A percentile compares a stretch with the other conserved stretches of the same genome.
phyloP scores from a whole-genome alignment of 2,888 invertebrate genomes.

The Arctia plantaginis region DNA sequence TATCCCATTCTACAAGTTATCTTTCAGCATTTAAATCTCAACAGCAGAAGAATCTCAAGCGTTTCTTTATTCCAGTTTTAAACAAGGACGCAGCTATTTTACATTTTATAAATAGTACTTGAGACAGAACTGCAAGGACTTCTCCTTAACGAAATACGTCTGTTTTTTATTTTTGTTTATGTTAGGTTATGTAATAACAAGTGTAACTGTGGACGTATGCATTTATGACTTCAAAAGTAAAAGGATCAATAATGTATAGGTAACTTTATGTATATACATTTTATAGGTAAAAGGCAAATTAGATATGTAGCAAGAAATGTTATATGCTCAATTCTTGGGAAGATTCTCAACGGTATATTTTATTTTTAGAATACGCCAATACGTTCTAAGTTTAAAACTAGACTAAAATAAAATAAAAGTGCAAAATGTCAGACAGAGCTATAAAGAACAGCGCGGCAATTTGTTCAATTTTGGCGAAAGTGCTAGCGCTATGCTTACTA shows the following conservation, averaged over 20 bases:
- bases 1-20: neutral
- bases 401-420: neutral
- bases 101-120: conserved; percentile 23
- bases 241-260: neutral
- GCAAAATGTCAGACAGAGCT: neutral
- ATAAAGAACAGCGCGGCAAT: neutral
- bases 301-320: neutral
- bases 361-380: neutral
- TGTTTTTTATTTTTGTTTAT: neutral
- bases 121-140: neutral
- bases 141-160: neutral
- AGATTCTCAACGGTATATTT: neutral
- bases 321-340: neutral
- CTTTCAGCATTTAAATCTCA: conserved; percentile 18
- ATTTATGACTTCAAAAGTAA: neutral
- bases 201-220: neutral
- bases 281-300: neutral
- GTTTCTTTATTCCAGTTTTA: conserved; percentile 82
- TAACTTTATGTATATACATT: neutral
- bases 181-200: neutral
- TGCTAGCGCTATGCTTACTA: neutral
- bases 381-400: neutral
- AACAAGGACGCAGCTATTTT: conserved; percentile 41
- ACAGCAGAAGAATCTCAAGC: conserved; percentile 25
- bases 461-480: neutral